Evolutionary conservation across 2,888 invertebrate species (phyloP), one percentile per base, ranked within the genome.

Genomic region (Microchrysa polita): DNA sequence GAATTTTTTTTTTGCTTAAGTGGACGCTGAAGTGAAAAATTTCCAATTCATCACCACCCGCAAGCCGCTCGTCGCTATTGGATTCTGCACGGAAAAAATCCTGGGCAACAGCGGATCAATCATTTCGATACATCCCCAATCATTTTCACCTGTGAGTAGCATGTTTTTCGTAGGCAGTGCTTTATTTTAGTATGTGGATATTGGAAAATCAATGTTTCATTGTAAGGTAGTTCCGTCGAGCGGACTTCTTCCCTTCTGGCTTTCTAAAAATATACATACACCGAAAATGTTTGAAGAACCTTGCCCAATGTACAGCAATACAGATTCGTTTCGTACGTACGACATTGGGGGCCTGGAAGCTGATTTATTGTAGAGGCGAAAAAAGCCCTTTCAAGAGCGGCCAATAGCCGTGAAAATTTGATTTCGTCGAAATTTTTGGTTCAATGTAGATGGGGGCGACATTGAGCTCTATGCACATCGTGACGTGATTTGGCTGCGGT

Each of bases 201-300:
- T 65, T 65, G 65, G 34, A 65, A 65, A 65, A 65, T 65, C 65
- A 48, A 65, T 65, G 65, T 23, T 65, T 65, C 12, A 65, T 7
- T 14, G 22, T 65, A 16, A 48, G 16, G 16, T 61, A 20, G 10
- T 48, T 20, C 65, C 27, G 27, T 34, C 7, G 27, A 34, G 65
- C 42, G 23, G 48, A 16, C 65, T 65, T 48, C 40, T 14, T 61
- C 5, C 61, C 22, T 40, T 27, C 7, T 10, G 16, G 40, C n/a
- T 18, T 34, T 61, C 61, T 61, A 61, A 61, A 61, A 61, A 61
- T 61, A 61, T 4, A 16, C n/a, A n/a, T n/a, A n/a, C n/a, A n/a
- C n/a, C n/a, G 12, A 61, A 61, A 40, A 61, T 18, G 23, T 12
- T n/a, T 22, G 5, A 34, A 34, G 27, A 34, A 34, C 27, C 27